Evolutionary conservation across 1,140 invertebrate genomes (phyloP), one percentile per base, ranked within the genome.

Genomic region (Ceratoteleas bidentatus): DNA sequence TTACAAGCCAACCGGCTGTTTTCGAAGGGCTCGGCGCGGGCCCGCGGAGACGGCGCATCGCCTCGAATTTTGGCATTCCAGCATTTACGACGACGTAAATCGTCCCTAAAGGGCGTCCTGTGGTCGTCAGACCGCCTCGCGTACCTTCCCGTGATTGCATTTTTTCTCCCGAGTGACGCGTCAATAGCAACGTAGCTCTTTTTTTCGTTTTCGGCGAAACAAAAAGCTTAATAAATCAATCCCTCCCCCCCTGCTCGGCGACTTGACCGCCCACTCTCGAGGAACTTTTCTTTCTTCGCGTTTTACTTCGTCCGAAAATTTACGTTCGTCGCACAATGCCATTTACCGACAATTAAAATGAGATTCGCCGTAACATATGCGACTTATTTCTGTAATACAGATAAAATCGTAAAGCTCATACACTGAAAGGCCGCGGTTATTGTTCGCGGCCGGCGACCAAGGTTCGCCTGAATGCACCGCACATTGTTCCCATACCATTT

Each of bases 51-150:
- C 50, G 34, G 78, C 73, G 73, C 77, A 74, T 77, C 77, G 84
- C 80, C 85, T 85, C 75, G 81, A 70, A 75, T 86, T 86, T 86
- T 82, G 80, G 83, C 82, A 81, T 86, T 84, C 80, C 82, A 81
- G 83, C 78, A 73, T 86, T 86, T 85, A 86, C 81, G 84, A 83
- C 62, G 72, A 66, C 78, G 83, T 85, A 84, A 85, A 86, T 86
- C 75, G 70, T 80, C 45, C 45, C 49, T 76, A 70, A 77, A 75
- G 70, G 70, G 64, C 69, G 80, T 85, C 81, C 72, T 54, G 70
- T 60, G 56, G 57, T 52, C 36, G 61, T 72, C 66, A 62, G 38
- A 40, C 45, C 32, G 47, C 49, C 45, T 52, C 60, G n/a, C 15
- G 14, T 24, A 60, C 52, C 50, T 79, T 61, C 52, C 62, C 70